Base-by-base conservation (phyloP, 1,140 invertebrate genomes). In the Drosophila bifasciata region DNA sequence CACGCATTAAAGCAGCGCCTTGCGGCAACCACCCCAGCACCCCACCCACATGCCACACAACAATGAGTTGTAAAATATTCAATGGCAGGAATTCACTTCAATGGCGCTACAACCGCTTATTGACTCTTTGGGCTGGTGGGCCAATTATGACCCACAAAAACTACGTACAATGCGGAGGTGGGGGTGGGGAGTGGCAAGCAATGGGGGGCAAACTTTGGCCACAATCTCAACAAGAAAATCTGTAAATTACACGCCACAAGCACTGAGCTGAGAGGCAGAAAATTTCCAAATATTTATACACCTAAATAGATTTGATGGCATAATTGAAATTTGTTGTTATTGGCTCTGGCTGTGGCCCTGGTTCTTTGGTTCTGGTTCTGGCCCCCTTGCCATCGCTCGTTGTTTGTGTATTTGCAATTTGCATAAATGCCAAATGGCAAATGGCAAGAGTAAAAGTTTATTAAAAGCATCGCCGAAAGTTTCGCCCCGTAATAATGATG, bases 301-400 rank as follows among this genome's bases (percentile, higher is more conserved):
- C 84, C 83, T 88, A 88, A 88, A 88, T 88, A 88, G 83, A 88
- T 88, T 88, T 88, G 69, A 88, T 88, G 83, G 78, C 83, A 88
- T 88, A 88, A 88, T 88, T 88, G 83, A 88, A 88, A 88, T 79
- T 88, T 79, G 84, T 83, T 88, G 78, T 79, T 79, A 69, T 64
- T 76, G 80, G 55, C 41, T 21, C 15, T 52, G 48, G 40, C 63
- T 40, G 11, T 56, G n/a, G 9, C 9, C 1, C 19, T 25, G 4
- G 16, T 7, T 2, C 43, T n/a, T n/a, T 8, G 13, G 9, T 5
- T 3, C 8, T n/a, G 23, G 9, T n/a, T 15, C 11, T 76, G 80
- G 50, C 41, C 17, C 19, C 9, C 3, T n/a, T 25, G 4, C 25
- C 8, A 40, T 44, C 57, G 45, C 55, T 51, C 64, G 66, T 76